phyloP scores from a whole-genome alignment of 2,113 vertebrate genomes.

The Grammomys surdaster region DNA sequence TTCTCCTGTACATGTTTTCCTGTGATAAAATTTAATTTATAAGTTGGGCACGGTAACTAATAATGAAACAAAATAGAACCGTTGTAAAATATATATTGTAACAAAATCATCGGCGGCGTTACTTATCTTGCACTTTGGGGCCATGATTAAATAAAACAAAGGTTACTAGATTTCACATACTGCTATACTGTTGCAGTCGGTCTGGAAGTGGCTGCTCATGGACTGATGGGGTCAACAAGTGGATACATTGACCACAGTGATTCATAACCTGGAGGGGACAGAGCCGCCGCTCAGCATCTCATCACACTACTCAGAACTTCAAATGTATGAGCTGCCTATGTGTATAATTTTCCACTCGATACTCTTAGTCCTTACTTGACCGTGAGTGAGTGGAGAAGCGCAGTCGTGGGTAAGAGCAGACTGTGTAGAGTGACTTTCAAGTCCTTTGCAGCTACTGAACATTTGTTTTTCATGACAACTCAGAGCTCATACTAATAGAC shows the following conservation, averaged over 20 bases:
- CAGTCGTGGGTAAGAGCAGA: not conserved
- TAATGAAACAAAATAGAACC: not conserved
- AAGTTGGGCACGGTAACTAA: not conserved
- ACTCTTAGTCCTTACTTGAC: not conserved
- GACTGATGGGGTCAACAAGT: not conserved
- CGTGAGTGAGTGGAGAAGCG: not conserved
- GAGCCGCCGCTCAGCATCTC: not conserved
- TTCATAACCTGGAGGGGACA: not conserved
- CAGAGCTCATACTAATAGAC: not conserved
- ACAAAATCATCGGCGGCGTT: not conserved
- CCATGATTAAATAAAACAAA: not conserved
- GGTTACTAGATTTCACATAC: not conserved
- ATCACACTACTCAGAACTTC: not conserved
- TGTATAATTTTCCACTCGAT: not conserved
- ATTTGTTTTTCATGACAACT: not conserved
- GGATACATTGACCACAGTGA: not conserved
- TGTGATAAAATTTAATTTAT: conserved; percentile 1
- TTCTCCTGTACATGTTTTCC: not conserved
- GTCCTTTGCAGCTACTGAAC: not conserved
- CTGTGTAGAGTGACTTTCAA: not conserved
- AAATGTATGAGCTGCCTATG: not conserved
- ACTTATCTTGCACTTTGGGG: not conserved
- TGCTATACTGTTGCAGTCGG: not conserved
- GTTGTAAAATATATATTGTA: not conserved
- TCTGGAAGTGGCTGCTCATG: not conserved